Percentiles rank a stretch among this genome's conserved stretches.
Conservation (phyloP, 92 coral and sea anemone species). For the Nematostella vectensis region DNA sequence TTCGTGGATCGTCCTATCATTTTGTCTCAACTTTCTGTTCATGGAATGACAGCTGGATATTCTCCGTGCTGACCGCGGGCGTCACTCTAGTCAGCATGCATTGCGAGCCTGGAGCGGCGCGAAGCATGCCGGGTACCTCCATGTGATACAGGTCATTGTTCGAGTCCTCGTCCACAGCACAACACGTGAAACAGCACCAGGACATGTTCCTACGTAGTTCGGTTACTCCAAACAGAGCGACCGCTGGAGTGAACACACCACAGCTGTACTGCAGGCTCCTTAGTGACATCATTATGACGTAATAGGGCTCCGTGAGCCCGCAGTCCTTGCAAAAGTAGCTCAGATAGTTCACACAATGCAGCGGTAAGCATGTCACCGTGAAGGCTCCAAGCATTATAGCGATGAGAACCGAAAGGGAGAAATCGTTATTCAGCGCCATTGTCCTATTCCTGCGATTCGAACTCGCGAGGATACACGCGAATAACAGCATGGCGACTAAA, state of each 20-base stretch:
- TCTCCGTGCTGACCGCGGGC: background rate
- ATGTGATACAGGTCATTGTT: constrained; percentile 21
- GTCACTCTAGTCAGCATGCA: constrained; percentile 16
- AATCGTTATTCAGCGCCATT: constrained; percentile 10
- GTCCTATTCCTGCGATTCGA: constrained; percentile 2
- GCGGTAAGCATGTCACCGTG: constrained; percentile 8
- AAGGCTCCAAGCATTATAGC: constrained; percentile 4
- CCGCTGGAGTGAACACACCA: constrained; percentile 15
- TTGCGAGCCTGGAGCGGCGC: background rate
- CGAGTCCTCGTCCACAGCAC: constrained; percentile 31
- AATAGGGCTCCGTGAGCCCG: background rate
- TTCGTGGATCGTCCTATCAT: no score
- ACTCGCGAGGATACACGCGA: constrained; percentile 5
- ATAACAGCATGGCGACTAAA: constrained; percentile 2
- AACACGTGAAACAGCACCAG: constrained; percentile 25
- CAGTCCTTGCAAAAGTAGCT: constrained; percentile 5
- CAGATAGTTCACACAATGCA: constrained; percentile 10
- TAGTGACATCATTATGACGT: constrained; percentile 4
- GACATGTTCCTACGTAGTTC: constrained; percentile 21
- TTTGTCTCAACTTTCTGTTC: background rate
- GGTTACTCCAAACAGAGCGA: constrained; percentile 12
- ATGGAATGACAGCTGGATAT: constrained; percentile 8
- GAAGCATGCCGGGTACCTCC: constrained; percentile 34
- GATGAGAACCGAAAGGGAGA: constrained; percentile 1
- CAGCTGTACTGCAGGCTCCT: constrained; percentile 20